These are phyloP conservation scores for Phaedon cochleariae DNA, from an alignment of 2,888 invertebrate species.

Conservation along the genomic window DNA sequence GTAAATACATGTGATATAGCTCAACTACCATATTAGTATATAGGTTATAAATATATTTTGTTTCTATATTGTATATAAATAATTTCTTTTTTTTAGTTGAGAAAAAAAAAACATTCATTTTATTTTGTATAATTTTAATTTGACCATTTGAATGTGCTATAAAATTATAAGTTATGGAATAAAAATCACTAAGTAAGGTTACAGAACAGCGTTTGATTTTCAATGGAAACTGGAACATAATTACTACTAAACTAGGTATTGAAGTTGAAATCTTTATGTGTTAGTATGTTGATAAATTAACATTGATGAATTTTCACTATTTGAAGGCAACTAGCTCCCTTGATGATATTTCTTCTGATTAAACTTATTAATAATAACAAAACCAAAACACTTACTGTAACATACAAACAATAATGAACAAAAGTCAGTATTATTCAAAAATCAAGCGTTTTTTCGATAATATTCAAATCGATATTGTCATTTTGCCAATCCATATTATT, in stretches of 20 bases:
- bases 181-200: not conserved
- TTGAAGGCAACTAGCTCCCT: no score
- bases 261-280: no score
- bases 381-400: no score
- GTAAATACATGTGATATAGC: constrained; percentile 66
- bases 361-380: no score
- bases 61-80: constrained; percentile 23
- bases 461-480: constrained; percentile 15
- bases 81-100: not conserved
- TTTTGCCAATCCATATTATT: constrained; percentile 10
- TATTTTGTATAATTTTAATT: not conserved
- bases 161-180: not conserved
- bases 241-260: no score
- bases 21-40: constrained; percentile 24
- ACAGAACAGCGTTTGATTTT: not conserved
- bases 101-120: constrained; percentile 4
- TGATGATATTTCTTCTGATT: no score
- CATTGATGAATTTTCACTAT: no score
- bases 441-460: constrained; percentile 10
- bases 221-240: no score
- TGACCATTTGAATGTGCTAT: constrained; percentile 33
- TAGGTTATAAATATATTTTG: constrained; percentile 25
- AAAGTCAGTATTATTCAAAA: not conserved
- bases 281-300: no score
- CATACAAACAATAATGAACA: no score